Base-by-base conservation (phyloP, 2,113 vertebrate genomes). In the Syngnathus typhle region DNA sequence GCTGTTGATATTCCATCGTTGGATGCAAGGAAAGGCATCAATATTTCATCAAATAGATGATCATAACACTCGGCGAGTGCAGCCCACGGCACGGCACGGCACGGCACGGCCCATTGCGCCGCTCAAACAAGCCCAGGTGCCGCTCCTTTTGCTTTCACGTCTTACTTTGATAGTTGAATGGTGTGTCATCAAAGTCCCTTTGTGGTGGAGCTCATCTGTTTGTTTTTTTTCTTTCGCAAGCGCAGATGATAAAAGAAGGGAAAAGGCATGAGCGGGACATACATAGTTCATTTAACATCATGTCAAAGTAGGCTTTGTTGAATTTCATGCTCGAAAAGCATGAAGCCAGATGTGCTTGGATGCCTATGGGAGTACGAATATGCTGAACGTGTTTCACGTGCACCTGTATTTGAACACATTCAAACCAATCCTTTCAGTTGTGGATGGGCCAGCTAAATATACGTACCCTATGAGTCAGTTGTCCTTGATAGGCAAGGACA, bases 251-350 rank as follows among this genome's bases (percentile, higher is more conserved):
- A 44, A 73, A 21, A 21, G 4, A 41, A 62, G 2, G 27, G 41
- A 27, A 15, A 44, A 21, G 7, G 46, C 39, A 23, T 8, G 13
- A 61, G 38, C 36, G 36, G 63, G 12, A 65, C 44, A 52, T 10
- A 65, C 44, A 52, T 10, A 23, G 70, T 77, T 84, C 64, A 72
- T 66, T 71, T 67, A 54, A 72, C 75, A 70, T 84, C 63, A 80
- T 85, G 75, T 81, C 69, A 73, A 74, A 81, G 72, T 44, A 49
- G 64, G 66, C 69, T 80, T 70, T 77, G 79, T 85, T 85, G 69
- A 75, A 87, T 85, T 86, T 69, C 56, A 83, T 10, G 78, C 81
- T 87, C 62, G 75, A 83, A 70, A 86, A 88, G 85, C 75, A 65
- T 81, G 76, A 72, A 79, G 68, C 38, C 52, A 21, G 21, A 32